Base-by-base conservation (phyloP, 1,140 invertebrate genomes). In the Kradibia gibbosae region DNA sequence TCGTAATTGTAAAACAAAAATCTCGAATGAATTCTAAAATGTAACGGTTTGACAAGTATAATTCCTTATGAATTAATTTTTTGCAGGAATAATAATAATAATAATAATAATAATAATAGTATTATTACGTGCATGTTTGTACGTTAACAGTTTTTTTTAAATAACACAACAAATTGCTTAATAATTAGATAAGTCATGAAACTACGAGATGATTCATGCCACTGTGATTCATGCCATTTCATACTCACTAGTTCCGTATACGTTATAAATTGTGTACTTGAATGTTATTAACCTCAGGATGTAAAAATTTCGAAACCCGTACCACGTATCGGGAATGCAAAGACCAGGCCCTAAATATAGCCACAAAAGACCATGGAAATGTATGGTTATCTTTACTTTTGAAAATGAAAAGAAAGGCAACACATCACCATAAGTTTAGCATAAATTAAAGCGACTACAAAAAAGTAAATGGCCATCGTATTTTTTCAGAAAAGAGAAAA, bases 211-310 rank as follows among this genome's bases (percentile, higher is more conserved):
- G 50, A 53, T 53, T 67, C 62, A 67, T 67, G 8, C 34, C 1
- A 65, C 60, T 20, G 20, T 65, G 28, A 65, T 65, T 65, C 60
- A 67, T 60, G 25, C 25, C 25, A 60, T 39, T 67, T 36, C 13
- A 8, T 67, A 67, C 34, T 67, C 34, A 39, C 20, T 39, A 15
- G 34, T 39, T 67, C 34, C 62, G 34, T 39, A 39, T n/a, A 67
- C 62, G n/a, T 67, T 67, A n/a, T 39, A 67, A 67, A 67, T 39
- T 22, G 62, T 36, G n/a, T 39, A 31, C 34, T 39, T 39, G 0
- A n/a, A 67, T 67, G 62, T 67, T 67, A 67, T 67, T 67, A 67
- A 67, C 62, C 62, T 67, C 62, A n/a, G 34, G 5, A 67, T 39
- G 34, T 67, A 67, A 67, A 39, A 67, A 67, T 67, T 67, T 67